Evolutionary conservation across 1,140 invertebrate species (phyloP).

Genomic region (Ctenoplectra terminalis): DNA sequence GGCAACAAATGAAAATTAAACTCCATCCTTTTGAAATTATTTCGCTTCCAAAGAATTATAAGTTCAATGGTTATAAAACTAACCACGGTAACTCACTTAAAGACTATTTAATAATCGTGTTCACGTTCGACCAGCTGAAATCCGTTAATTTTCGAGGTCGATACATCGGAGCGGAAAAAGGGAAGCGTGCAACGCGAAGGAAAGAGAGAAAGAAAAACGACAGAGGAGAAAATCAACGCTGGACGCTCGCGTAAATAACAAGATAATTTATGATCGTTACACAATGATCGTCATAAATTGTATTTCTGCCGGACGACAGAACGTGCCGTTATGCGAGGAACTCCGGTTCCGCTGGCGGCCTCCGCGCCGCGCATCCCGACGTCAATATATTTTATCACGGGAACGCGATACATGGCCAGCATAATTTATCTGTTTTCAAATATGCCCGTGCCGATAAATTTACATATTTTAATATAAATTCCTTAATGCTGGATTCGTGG

Average conservation of each 20-base stretch:
- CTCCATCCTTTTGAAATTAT: too few species aligned
- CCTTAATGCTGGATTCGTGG: conserved; percentile 57
- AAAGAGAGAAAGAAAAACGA: conserved; percentile 22
- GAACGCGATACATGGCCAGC: conserved; percentile 67
- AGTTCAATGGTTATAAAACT: too few species aligned
- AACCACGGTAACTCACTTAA: too few species aligned
- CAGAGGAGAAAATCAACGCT: conserved; percentile 30
- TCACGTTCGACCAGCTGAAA: not conserved
- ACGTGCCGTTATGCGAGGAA: conserved; percentile 67
- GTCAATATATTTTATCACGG: conserved; percentile 63
- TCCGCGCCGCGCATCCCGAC: conserved; percentile 6
- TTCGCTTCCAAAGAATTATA: too few species aligned
- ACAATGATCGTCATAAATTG: conserved; percentile 70
- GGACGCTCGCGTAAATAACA: conserved; percentile 56
- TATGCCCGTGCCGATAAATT: conserved; percentile 65
- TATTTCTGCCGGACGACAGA: conserved; percentile 63
- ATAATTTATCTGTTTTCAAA: conserved; percentile 72
- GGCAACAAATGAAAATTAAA: too few species aligned
- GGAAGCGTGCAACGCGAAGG: conserved; percentile 7
- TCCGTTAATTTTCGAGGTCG: conserved; percentile 3
- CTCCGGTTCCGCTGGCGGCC: conserved; percentile 46
- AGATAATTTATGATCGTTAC: conserved; percentile 66
- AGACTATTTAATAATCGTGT: not conserved
- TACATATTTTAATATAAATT: conserved; percentile 72
- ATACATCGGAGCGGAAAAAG: not conserved